phyloP scores from a whole-genome alignment of 2,797 vertebrate genomes.

The Passerculus sandwichensis region DNA sequence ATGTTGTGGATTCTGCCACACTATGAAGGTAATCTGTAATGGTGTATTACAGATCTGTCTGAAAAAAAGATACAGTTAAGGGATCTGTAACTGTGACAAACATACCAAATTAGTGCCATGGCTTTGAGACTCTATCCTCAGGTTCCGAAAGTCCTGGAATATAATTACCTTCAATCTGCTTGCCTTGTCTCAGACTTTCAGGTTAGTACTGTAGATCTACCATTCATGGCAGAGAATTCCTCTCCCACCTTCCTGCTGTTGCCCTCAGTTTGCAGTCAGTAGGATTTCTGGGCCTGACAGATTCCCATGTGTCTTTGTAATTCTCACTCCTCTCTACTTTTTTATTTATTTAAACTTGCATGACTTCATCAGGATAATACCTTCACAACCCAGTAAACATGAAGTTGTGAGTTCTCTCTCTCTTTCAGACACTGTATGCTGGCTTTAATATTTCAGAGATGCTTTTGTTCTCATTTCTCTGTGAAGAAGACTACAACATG shows the following conservation, averaged over 20 bases:
- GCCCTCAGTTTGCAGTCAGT: neutral
- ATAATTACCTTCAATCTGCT: constrained; percentile 1
- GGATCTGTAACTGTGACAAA: neutral
- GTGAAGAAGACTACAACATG: neutral
- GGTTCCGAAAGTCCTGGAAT: neutral
- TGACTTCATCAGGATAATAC: neutral
- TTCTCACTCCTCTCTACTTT: neutral
- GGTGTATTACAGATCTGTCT: neutral
- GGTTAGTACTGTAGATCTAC: neutral
- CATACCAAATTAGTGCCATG: neutral
- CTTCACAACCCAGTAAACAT: neutral
- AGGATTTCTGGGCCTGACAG: neutral
- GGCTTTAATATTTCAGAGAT: neutral
- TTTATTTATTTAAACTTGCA: neutral
- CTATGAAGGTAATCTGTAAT: neutral
- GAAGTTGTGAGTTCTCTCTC: neutral
- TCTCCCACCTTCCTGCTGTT: constrained; percentile 14
- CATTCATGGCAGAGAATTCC: neutral
- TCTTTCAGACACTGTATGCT: neutral
- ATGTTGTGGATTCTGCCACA: neutral
- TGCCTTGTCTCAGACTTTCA: neutral
- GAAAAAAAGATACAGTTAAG: neutral
- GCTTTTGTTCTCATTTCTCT: neutral
- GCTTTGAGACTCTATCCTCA: neutral
- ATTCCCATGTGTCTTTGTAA: neutral